A percentile compares a stretch with the other conserved stretches of the same genome.
Conservation (phyloP, 2,113 vertebrate species). For the Xerus inauris region DNA sequence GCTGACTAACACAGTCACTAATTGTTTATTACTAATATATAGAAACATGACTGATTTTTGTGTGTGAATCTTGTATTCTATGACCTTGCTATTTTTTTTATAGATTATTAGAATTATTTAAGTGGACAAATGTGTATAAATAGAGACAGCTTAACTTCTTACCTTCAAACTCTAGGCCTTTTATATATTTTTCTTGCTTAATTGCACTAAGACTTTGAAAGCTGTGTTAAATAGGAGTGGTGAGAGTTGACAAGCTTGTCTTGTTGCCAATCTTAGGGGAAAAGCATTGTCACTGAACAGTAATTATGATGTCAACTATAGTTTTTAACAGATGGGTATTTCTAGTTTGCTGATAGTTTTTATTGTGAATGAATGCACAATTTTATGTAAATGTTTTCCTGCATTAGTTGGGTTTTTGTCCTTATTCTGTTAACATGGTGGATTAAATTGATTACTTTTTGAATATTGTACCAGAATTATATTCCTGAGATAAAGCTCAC, state of each 20-base stretch:
- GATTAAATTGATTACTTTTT: background rate
- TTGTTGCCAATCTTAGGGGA: background rate
- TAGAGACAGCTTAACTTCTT: background rate
- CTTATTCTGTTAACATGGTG: background rate
- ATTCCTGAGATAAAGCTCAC: background rate
- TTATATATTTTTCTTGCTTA: background rate
- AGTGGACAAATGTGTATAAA: background rate
- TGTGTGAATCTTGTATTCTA: background rate
- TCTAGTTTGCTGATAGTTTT: background rate
- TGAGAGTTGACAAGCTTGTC: background rate
- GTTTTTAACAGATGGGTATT: background rate
- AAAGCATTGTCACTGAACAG: background rate
- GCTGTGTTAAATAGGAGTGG: too few species aligned
- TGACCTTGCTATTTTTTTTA: background rate
- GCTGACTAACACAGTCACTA: background rate
- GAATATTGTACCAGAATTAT: background rate
- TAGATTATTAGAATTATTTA: conserved; percentile 1
- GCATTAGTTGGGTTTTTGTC: background rate
- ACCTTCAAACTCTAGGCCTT: background rate
- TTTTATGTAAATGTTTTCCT: background rate
- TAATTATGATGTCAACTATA: background rate
- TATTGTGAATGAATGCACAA: background rate
- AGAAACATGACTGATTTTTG: background rate
- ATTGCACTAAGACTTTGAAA: background rate
- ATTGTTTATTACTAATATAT: background rate